Evolutionary conservation across 2,113 vertebrate species (phyloP).

Genomic region (Lasiurus borealis): DNA sequence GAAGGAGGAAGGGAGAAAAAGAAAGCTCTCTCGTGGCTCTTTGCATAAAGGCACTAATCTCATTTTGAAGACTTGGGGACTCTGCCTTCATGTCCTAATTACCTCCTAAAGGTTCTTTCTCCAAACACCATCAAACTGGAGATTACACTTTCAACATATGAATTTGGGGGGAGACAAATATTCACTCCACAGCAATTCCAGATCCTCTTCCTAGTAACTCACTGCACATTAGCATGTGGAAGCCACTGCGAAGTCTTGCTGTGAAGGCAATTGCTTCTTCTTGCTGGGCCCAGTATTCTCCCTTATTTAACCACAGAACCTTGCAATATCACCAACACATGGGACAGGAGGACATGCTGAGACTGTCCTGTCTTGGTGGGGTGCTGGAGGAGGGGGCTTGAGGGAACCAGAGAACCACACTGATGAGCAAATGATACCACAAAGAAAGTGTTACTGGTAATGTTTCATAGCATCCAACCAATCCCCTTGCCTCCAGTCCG

Average conservation of each 20-base stretch:
- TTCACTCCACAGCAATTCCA: not conserved
- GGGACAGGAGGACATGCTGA: not conserved
- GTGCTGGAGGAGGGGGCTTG: not conserved
- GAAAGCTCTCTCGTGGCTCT: not conserved
- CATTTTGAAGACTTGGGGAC: not conserved
- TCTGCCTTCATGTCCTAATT: not conserved
- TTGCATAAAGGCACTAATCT: not conserved
- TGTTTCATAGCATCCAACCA: not conserved
- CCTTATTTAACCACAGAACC: not conserved
- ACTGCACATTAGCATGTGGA: not conserved
- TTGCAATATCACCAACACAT: not conserved
- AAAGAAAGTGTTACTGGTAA: not conserved
- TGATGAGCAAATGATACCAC: not conserved
- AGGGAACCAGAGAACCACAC: not conserved
- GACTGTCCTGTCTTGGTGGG: not conserved
- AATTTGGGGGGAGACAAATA: not conserved
- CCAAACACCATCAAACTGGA: not conserved
- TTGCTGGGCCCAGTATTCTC: not conserved
- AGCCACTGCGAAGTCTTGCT: not conserved
- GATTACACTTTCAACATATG: not conserved
- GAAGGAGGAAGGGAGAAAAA: not conserved
- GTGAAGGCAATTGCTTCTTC: not conserved
- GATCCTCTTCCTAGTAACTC: not conserved
- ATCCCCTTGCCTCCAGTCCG: not conserved
- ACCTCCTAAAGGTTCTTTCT: not conserved